phyloP scores from a whole-genome alignment of 2,797 vertebrate genomes.

The Xenops minutus region DNA sequence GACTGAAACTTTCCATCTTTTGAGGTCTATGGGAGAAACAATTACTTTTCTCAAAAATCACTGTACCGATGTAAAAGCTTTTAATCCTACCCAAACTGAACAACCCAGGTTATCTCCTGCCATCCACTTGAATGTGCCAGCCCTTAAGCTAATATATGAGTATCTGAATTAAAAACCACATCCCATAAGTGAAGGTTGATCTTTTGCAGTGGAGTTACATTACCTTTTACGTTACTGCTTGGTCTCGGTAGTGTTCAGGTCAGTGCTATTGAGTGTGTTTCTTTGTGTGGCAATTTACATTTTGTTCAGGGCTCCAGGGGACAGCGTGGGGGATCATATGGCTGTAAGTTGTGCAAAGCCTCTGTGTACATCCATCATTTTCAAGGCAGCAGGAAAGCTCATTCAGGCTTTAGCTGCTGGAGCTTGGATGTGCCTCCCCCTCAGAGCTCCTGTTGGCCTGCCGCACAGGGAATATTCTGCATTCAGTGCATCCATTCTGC shows the following conservation, averaged over 20 bases:
- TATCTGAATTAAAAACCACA: background rate
- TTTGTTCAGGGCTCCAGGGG: background rate
- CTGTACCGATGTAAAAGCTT: background rate
- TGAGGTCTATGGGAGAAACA: background rate
- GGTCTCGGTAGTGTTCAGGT: background rate
- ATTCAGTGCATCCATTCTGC: background rate
- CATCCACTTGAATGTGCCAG: background rate
- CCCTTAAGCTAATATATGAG: background rate
- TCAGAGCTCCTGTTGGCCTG: background rate
- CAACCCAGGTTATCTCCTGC: background rate
- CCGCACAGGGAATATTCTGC: background rate
- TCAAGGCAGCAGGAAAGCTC: background rate
- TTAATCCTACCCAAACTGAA: background rate
- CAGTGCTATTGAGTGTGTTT: background rate
- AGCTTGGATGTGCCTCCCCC: background rate
- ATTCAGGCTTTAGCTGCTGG: background rate
- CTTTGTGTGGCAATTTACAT: background rate
- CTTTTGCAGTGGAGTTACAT: background rate
- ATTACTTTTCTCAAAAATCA: background rate
- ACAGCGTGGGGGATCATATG: background rate
- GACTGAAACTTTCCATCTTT: background rate
- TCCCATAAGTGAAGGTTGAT: background rate
- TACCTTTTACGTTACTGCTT: background rate
- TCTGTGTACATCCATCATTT: constrained; percentile 1
- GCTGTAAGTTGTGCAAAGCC: background rate